phyloP scores from a whole-genome alignment of 2,888 invertebrate genomes.

The Chloroclystis v-ata region DNA sequence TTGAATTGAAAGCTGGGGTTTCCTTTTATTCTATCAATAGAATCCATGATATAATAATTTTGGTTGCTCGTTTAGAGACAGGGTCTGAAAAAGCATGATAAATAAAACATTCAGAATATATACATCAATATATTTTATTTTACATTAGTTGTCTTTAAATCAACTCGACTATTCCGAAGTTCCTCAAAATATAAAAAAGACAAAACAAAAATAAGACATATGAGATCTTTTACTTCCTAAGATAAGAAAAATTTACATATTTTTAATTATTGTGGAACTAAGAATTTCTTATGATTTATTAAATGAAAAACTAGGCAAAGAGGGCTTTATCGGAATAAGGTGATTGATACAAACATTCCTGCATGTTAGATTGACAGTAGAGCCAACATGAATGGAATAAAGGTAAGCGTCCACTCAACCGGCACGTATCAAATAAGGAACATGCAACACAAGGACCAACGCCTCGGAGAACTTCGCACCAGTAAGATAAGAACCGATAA shows the following conservation, averaged over 20 bases:
- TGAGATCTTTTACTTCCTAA: constrained; percentile 78
- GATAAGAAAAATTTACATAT: constrained; percentile 76
- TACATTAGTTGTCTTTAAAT: constrained; percentile 78
- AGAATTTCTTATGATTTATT: constrained; percentile 68
- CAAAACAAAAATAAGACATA: constrained; percentile 77
- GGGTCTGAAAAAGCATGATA: constrained; percentile 25
- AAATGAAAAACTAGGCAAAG: constrained; percentile 50
- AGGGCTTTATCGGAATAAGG: constrained; percentile 49
- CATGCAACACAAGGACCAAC: constrained; percentile 9
- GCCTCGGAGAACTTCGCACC: no score
- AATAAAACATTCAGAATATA: constrained; percentile 55
- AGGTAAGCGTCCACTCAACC: no score
- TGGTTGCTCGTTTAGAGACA: no score
- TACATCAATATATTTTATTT: constrained; percentile 79
- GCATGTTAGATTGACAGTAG: not conserved
- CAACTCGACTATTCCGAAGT: constrained; percentile 76
- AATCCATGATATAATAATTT: no score
- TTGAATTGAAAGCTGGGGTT: no score
- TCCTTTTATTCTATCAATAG: no score
- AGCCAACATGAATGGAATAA: not conserved
- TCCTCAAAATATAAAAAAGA: constrained; percentile 78
- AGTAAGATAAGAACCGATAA: constrained; percentile 36
- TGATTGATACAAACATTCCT: not conserved
- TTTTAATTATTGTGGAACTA: constrained; percentile 72
- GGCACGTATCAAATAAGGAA: not conserved